Base-by-base conservation (phyloP, 2,797 vertebrate genomes). In the Trachurus trachurus region DNA sequence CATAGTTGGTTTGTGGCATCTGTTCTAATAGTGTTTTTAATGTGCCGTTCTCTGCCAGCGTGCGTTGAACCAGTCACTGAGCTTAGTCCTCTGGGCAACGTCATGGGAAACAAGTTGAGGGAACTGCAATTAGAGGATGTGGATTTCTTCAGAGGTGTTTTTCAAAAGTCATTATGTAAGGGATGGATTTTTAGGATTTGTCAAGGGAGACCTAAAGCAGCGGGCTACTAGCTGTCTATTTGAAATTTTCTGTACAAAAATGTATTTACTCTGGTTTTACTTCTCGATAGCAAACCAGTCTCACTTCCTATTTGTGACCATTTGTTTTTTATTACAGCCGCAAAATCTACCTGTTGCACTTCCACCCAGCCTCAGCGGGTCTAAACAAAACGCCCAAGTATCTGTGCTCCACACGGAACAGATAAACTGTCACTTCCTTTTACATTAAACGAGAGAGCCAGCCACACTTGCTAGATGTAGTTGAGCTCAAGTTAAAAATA, bases 301-400 rank as follows among this genome's bases (percentile, higher is more conserved):
- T 88, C 67, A 74, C 66, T 87, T 86, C 83, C 75, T 78, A 56
- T 73, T 16, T 69, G 13, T 63, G 52, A 76, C 71, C 29, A 39
- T 0, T 22, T 42, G 50, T 52, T 58, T 16, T 65, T 56, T 45
- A 5, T 44, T 13, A 11, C 2, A 21, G 12, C 22, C 19, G 42
- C 37, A 26, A 71, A 58, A 57, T 64, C 10, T 50, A 68, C 15
- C 31, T 49, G 50, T 74, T 60, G 31, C 66, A 40, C 9, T 53
- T 60, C 34, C 31, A 69, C 9, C 50, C 42, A 59, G 57, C 66
- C 4, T 9, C 8, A 59, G 11, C 26, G 13, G 53, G 26, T 12
- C 26, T 71, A 3, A 60, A 67, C 26, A 47, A 37, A 37, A 69
- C 4, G 15, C 7, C 12, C 4, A 63, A 53, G 47, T 31, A 34